A percentile compares a stretch with the other conserved stretches of the same genome.
Evolutionary conservation across 64 coral and sea anemone genomes (phyloP).

Genomic region (Anthopleura sola): DNA sequence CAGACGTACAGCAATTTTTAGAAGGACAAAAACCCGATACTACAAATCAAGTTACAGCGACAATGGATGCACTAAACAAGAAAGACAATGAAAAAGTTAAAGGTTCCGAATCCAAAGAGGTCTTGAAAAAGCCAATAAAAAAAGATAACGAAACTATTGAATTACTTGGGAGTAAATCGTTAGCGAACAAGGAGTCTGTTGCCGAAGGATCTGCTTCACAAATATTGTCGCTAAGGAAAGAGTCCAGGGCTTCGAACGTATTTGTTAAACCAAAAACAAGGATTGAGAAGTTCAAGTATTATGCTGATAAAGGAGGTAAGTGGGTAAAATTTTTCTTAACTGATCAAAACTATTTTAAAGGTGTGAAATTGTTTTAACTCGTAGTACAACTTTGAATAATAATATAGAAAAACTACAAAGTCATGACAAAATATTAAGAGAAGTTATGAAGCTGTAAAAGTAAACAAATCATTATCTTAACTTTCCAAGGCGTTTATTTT

Average conservation of each 20-base stretch:
- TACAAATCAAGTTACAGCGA: constrained; percentile 35
- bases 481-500: background rate
- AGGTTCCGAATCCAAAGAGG: constrained; percentile 34
- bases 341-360: background rate
- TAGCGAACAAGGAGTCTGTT: background rate
- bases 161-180: background rate
- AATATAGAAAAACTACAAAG: background rate
- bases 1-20: constrained; percentile 22
- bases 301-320: constrained; percentile 54
- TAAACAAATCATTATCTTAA: constrained; percentile 6
- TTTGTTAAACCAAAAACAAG: constrained; percentile 55
- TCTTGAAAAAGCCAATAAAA: constrained; percentile 3
- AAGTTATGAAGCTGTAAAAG: background rate
- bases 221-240: constrained; percentile 33
- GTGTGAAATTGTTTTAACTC: background rate
- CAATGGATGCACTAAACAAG: constrained; percentile 21
- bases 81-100: constrained; percentile 28
- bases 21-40: constrained; percentile 13
- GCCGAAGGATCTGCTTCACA: background rate
- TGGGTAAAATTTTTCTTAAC: background rate
- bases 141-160: background rate
- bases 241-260: constrained; percentile 32
- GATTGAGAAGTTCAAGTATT: constrained; percentile 74
- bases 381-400: background rate
- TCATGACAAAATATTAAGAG: background rate